phyloP scores from a whole-genome alignment of 2,888 invertebrate species.

The Xiphydria camelus region DNA sequence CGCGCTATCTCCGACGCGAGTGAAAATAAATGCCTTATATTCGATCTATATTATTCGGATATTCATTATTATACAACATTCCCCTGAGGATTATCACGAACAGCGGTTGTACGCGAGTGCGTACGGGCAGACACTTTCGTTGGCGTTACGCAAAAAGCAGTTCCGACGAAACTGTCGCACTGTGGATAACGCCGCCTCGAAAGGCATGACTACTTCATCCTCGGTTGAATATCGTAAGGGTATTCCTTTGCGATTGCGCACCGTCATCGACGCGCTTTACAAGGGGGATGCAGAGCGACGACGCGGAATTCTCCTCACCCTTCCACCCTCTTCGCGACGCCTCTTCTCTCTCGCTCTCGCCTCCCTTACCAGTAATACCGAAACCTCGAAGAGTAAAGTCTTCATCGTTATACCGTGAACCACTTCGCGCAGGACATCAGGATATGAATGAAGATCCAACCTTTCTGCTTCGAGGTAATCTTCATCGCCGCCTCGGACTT shows the following conservation, averaged over 20 bases:
- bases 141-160: too few species aligned
- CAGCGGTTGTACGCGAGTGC: too few species aligned
- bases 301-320: not conserved
- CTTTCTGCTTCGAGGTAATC: slow-evolving; percentile 81
- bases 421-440: slow-evolving; percentile 19
- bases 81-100: too few species aligned
- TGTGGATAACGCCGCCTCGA: too few species aligned
- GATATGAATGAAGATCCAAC: slow-evolving; percentile 90
- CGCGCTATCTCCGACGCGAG: too few species aligned
- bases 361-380: not conserved
- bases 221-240: not conserved
- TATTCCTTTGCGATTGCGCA: not conserved
- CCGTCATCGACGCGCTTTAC: not conserved
- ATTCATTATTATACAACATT: too few species aligned
- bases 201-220: too few species aligned
- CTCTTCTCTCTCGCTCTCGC: not conserved
- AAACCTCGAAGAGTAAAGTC: not conserved
- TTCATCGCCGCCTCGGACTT: slow-evolving; percentile 18
- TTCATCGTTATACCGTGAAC: not conserved
- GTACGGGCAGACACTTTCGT: too few species aligned
- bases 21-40: too few species aligned
- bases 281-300: not conserved
- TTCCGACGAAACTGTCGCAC: too few species aligned
- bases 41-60: too few species aligned
- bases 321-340: not conserved